Conservation (phyloP, 2,113 vertebrate species). For the Bucco capensis region DNA sequence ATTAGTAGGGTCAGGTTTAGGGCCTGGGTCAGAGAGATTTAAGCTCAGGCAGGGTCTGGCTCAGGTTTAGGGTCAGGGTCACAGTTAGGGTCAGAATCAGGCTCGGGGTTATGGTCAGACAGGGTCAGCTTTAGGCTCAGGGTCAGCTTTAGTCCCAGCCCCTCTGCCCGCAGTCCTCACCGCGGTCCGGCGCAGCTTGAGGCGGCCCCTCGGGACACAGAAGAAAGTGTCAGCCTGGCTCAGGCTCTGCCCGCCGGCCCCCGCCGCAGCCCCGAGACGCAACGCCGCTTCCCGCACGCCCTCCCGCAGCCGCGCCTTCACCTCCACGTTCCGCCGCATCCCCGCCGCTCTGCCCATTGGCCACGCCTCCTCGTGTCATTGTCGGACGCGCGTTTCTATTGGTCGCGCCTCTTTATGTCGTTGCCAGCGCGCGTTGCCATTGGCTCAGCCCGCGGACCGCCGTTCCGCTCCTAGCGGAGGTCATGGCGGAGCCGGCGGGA, state of each 20-base stretch:
- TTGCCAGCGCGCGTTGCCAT: background rate
- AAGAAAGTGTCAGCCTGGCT: constrained; percentile 82
- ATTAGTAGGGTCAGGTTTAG: background rate
- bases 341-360: background rate
- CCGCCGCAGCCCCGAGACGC: constrained; percentile 38
- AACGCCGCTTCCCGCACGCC: constrained; percentile 43
- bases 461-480: background rate
- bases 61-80: background rate
- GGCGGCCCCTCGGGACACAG: constrained; percentile 68
- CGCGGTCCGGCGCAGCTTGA: constrained; percentile 76
- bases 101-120: background rate
- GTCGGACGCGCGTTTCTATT: fast-evolving
- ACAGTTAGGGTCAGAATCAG: background rate
- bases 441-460: background rate
- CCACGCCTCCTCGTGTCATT: fast-evolving
- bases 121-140: background rate
- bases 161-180: constrained; percentile 13
- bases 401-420: background rate
- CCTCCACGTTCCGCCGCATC: constrained; percentile 83
- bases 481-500: background rate
- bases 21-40: background rate
- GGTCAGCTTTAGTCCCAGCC: too few species aligned
- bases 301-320: constrained; percentile 73
- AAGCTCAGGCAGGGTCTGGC: background rate
- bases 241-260: background rate